Evolutionary conservation across 2,888 invertebrate genomes (phyloP), one percentile per base, ranked within the genome.

Genomic region (Nemotelus pantherinus): DNA sequence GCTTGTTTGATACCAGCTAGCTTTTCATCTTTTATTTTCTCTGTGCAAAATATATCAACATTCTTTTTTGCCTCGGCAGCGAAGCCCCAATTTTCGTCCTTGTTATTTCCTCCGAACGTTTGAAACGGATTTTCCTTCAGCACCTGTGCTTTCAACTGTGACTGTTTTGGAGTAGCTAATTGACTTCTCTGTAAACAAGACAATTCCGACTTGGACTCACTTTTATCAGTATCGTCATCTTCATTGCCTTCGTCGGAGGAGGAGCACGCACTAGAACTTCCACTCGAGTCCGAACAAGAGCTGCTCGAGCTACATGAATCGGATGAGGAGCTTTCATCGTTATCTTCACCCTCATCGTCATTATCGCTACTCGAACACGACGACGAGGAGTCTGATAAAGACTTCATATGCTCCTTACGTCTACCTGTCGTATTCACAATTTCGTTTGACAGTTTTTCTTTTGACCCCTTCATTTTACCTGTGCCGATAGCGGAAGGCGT

Each of bases 21-120:
- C 44, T 78, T 72, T 5, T 55, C 64, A 64, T 64, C 55, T 41
- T 77, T 72, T 10, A 7, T 53, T n/a, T 65, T 67, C 7, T n/a
- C 50, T n/a, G 48, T n/a, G 9, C 84, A 83, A 80, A 85, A 85
- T 65, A 88, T 89, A 82, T 88, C 88, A 43, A 85, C 84, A 53
- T 86, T 84, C 80, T 90, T 90, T 81, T 89, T 90, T 43, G 90
- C 90, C 80, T 90, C 90, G 44, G 90, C 90, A 3, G 90, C 90
- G 85, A 90, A 90, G 1, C 90, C 90, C 90, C 90, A 90, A 79
- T 85, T 85, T 77, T 85, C 85, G 71, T 85, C 85, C 55, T 84
- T 84, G 2, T 81, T 80, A 75, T 80, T 79, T 2, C 81, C 74
- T 10, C 80, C 80, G 68, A 80, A 80, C 65, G 77, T 79, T 80